Evolutionary conservation across 1,140 invertebrate genomes (phyloP), one percentile per base, ranked within the genome.

Genomic region (Drosophila pandora): DNA sequence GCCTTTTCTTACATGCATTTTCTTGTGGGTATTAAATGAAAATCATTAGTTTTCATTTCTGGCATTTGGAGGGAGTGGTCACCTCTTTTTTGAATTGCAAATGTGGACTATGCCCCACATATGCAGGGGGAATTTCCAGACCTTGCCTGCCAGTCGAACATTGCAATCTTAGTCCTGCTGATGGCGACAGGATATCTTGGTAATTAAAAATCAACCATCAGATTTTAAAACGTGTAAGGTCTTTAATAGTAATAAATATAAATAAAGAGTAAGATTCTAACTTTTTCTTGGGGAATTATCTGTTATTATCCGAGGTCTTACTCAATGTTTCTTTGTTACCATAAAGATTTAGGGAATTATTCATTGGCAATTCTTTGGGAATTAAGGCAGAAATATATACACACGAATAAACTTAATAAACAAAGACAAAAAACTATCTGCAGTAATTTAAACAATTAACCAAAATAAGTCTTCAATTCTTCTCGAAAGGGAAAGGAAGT

Each of bases 21-120:
- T 4, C 34, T 37, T 37, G 10, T 37, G 34, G 34, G 34, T 37
- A 37, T 37, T 37, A 37, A 37, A 37, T n/a, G 34, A 37, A 37
- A 37, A 37, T 37, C 34, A 37, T 37, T 37, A 37, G 34, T 37
- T 37, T 37, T 37, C 34, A 37, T 37, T 37, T 37, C 34, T 37
- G 34, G 34, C 34, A 37, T 37, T 37, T 37, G 10, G 10, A n/a
- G 34, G 10, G 34, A 4, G 34, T 37, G 34, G 34, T 37, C 34
- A n/a, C 34, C 34, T 3, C 30, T 8, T 37, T 37, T 37, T 37
- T 37, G 34, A 37, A 37, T 37, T 37, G 34, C 34, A 37, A 37
- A 37, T 37, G 34, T n/a, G 12, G 34, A 37, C 34, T 34, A 34
- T 34, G 6, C 3, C 10, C 10, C 34, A 37, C 34, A 37, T 37